Evolutionary conservation across 2,797 vertebrate species (phyloP).

Genomic region (Oophaga sylvatica): DNA sequence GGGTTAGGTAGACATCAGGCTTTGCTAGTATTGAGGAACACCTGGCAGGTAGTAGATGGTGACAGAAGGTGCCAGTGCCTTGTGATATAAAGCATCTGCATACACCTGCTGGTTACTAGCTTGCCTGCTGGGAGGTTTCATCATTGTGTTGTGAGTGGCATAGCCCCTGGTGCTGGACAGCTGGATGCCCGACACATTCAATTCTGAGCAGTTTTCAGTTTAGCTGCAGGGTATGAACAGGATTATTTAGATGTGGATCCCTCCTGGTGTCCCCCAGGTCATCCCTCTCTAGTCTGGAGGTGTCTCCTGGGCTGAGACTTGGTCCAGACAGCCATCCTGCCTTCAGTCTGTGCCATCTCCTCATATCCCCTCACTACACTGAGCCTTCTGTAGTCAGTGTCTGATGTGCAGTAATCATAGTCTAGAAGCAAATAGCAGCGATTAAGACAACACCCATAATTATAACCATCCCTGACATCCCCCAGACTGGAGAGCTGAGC

Average conservation of each 20-base stretch:
- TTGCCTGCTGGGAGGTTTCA: neutral
- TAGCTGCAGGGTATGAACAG: neutral
- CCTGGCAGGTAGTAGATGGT: neutral
- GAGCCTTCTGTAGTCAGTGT: conserved; percentile 20
- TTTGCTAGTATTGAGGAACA: neutral
- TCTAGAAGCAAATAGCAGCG: neutral
- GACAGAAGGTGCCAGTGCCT: neutral
- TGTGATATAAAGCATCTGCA: neutral
- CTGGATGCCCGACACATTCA: conserved; percentile 11
- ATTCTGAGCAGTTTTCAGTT: neutral
- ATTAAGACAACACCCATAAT: conserved; percentile 6
- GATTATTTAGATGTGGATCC: neutral
- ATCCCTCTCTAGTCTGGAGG: conserved; percentile 68
- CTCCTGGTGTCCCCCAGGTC: conserved; percentile 25
- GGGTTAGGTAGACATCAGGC: neutral
- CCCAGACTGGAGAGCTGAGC: conserved; percentile 13
- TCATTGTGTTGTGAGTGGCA: conserved; percentile 33
- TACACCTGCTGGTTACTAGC: neutral
- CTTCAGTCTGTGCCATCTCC: neutral
- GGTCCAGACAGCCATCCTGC: conserved; percentile 43
- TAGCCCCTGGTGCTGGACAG: conserved; percentile 24
- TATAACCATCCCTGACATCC: conserved; percentile 5
- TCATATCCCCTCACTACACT: conserved; percentile 14
- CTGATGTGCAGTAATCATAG: conserved; percentile 28
- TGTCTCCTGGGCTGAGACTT: conserved; percentile 66